Percentiles rank a stretch among this genome's conserved stretches.
Conservation (phyloP, 1,140 invertebrate genomes). For the Diorhabda carinulata region DNA sequence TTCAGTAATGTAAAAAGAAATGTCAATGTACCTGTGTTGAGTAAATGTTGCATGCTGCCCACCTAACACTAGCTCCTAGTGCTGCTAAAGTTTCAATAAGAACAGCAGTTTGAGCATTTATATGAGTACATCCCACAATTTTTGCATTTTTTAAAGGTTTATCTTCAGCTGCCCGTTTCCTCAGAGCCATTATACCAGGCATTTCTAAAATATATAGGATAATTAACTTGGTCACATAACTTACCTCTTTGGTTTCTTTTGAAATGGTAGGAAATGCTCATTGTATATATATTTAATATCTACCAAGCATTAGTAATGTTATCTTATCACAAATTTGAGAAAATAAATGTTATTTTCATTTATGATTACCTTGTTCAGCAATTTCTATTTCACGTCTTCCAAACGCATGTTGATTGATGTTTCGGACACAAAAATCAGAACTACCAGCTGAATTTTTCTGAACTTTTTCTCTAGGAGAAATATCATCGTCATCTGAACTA, state of each 20-base stretch:
- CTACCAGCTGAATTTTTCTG: constrained; percentile 78
- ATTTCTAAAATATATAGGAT: constrained; percentile 65
- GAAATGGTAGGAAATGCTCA: no score
- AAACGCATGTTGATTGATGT: constrained; percentile 88
- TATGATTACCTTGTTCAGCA: constrained; percentile 79
- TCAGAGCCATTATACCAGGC: constrained; percentile 93
- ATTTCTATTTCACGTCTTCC: constrained; percentile 96
- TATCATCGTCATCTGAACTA: constrained; percentile 78
- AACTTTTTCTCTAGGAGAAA: constrained; percentile 81
- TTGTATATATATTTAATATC: no score
- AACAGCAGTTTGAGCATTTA: constrained; percentile 96
- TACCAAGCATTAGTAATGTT: background rate
- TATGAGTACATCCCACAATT: constrained; percentile 96
- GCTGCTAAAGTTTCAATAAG: constrained; percentile 89
- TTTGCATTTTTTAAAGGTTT: constrained; percentile 93
- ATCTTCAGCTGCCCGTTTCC: constrained; percentile 85
- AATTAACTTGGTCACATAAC: no score
- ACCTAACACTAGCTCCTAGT: constrained; percentile 86
- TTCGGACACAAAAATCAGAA: constrained; percentile 86
- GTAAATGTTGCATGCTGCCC: constrained; percentile 98
- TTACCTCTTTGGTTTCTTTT: no score
- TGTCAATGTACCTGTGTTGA: constrained; percentile 74
- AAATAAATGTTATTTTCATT: no score
- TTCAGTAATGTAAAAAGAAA: no score
- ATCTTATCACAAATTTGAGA: no score